A percentile compares a stretch with the other conserved stretches of the same genome.
Conservation (phyloP, 1,140 invertebrate species). For the Macrosteles quadrilineatus region DNA sequence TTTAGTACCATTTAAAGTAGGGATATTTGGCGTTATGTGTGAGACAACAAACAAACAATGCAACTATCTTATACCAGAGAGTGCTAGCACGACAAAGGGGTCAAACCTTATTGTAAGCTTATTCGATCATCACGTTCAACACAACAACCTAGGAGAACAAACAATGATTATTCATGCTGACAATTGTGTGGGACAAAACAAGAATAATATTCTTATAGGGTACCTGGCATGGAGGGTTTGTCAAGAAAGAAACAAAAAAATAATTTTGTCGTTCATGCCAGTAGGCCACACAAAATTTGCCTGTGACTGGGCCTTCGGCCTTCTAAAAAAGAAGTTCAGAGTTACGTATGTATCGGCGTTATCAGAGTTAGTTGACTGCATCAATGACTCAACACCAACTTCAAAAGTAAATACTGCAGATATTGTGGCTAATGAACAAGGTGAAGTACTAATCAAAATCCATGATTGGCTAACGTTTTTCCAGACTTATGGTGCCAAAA, state of each 20-base stretch:
- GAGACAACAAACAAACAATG: conserved; percentile 31
- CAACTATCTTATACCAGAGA: conserved; percentile 35
- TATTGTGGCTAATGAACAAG: conserved; percentile 1
- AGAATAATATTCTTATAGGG: conserved; percentile 30
- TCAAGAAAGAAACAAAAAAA: conserved; percentile 20
- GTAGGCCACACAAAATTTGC: conserved; percentile 32
- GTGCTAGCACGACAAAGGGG: conserved; percentile 27
- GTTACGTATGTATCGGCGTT: not conserved
- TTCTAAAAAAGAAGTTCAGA: conserved; percentile 24
- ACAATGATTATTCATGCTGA: conserved; percentile 34
- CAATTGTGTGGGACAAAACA: conserved; percentile 38
- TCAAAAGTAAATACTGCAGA: conserved; percentile 15
- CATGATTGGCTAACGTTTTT: conserved; percentile 27
- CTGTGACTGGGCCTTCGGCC: conserved; percentile 32
- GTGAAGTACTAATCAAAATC: not conserved
- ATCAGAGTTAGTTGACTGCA: conserved; percentile 17
- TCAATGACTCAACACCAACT: conserved; percentile 25
- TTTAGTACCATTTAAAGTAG: conserved; percentile 35
- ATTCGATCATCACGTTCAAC: conserved; percentile 33
- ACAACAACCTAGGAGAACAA: conserved; percentile 22
- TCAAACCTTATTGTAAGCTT: conserved; percentile 33
- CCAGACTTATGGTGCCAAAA: conserved; percentile 7
- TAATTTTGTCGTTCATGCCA: conserved; percentile 24
- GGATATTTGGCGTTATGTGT: conserved; percentile 36
- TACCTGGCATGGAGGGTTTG: conserved; percentile 23